Percentiles rank a stretch among this genome's conserved stretches.
Evolutionary conservation across 2,888 invertebrate genomes (phyloP).

Genomic region (Drosophila meridionalis): DNA sequence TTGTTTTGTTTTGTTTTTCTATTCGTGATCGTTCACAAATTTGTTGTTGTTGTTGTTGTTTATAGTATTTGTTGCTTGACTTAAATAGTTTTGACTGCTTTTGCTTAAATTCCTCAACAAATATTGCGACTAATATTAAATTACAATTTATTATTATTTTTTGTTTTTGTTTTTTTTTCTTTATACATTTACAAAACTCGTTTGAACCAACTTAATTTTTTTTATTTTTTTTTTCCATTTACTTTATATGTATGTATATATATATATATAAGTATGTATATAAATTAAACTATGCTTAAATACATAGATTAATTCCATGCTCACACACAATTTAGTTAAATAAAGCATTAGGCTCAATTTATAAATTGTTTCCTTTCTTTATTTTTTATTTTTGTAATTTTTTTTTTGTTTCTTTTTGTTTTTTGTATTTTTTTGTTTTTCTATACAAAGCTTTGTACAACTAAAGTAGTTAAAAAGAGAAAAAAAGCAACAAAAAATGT

Average conservation of each 20-base stretch:
- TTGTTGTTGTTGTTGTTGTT: slow-evolving; percentile 28
- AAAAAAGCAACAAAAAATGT: slow-evolving; percentile 77
- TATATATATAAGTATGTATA: slow-evolving; percentile 49
- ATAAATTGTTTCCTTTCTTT: slow-evolving; percentile 56
- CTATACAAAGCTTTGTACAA: slow-evolving; percentile 79
- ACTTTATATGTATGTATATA: slow-evolving; percentile 30
- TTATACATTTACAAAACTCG: slow-evolving; percentile 70
- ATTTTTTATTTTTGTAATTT: slow-evolving; percentile 36
- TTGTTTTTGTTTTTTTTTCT: slow-evolving; percentile 29
- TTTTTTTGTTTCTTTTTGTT: slow-evolving; percentile 35
- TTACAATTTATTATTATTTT: slow-evolving; percentile 53
- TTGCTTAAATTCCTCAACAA: slow-evolving; percentile 66
- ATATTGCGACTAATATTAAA: slow-evolving; percentile 74
- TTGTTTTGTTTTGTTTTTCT: slow-evolving; percentile 16
- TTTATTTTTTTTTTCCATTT: slow-evolving; percentile 10
- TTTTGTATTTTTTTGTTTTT: slow-evolving; percentile 51
- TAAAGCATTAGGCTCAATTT: slow-evolving; percentile 64
- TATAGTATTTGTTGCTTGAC: slow-evolving; percentile 44
- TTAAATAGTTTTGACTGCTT: slow-evolving; percentile 57
- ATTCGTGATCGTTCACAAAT: slow-evolving; percentile 45
- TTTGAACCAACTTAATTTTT: slow-evolving; percentile 41
- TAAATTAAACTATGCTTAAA: slow-evolving; percentile 75
- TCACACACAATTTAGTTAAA: slow-evolving; percentile 63
- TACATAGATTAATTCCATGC: slow-evolving; percentile 75
- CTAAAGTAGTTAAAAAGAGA: slow-evolving; percentile 78